Evolutionary conservation across 2,113 vertebrate genomes (phyloP).

Genomic region (Hemibagrus wyckioides): DNA sequence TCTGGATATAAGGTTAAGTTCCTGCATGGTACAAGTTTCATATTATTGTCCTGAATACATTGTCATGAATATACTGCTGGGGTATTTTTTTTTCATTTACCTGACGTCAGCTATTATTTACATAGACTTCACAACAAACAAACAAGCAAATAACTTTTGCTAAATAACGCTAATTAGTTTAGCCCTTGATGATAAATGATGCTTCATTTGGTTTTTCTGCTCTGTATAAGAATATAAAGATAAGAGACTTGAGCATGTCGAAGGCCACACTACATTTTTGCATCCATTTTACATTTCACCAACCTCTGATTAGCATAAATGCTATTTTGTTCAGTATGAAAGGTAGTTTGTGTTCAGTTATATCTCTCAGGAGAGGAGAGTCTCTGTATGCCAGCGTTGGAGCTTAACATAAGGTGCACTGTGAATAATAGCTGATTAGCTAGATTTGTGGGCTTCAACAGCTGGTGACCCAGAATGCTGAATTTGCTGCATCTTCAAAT

Average conservation of each 20-base stretch:
- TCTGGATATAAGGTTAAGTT: neutral
- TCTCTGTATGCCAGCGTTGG: neutral
- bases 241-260: neutral
- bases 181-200: neutral
- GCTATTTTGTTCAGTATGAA: neutral
- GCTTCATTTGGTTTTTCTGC: neutral
- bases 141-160: neutral
- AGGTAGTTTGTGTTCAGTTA: neutral
- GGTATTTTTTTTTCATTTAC: neutral
- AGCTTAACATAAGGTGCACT: neutral
- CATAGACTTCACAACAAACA: neutral
- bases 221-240: neutral
- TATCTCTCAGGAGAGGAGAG: neutral
- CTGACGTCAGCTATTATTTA: neutral
- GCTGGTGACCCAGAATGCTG: neutral
- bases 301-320: neutral
- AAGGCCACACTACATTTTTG: neutral
- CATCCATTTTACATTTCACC: neutral
- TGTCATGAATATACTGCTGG: neutral
- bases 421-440: constrained; percentile 11
- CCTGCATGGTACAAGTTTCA: neutral
- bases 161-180: neutral
- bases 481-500: neutral
- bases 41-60: neutral
- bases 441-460: neutral